Conservation (phyloP, 2,797 vertebrate genomes). For the Phalanger gymnotis region DNA sequence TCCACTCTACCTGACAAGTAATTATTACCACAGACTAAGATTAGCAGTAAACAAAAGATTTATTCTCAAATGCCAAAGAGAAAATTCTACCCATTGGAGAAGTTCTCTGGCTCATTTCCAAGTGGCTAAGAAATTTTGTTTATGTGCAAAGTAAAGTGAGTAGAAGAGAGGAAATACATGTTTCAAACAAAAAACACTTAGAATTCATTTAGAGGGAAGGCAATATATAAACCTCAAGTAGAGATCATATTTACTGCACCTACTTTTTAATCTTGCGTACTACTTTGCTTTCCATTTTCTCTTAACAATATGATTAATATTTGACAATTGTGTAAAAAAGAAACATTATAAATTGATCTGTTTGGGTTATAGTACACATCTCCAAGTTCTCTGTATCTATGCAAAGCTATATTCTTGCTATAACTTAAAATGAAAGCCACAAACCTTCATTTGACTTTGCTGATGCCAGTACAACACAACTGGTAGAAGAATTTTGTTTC, state of each 20-base stretch:
- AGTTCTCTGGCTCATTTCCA: not conserved
- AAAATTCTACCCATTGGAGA: not conserved
- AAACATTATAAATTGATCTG: not conserved
- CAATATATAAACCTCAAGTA: not conserved
- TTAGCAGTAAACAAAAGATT: not conserved
- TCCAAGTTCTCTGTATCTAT: not conserved
- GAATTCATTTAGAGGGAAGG: not conserved
- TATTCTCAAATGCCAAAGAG: not conserved
- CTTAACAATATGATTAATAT: not conserved
- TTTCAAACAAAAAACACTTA: not conserved
- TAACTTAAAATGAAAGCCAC: not conserved
- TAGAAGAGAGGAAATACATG: not conserved
- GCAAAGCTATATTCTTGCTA: not conserved
- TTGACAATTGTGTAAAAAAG: constrained; percentile 17
- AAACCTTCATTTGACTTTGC: not conserved
- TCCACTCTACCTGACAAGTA: not conserved
- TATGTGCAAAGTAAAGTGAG: not conserved
- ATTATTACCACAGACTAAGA: not conserved
- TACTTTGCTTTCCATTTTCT: not conserved
- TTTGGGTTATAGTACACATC: not conserved
- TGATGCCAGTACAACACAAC: not conserved
- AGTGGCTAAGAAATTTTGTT: not conserved
- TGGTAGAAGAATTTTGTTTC: not conserved
- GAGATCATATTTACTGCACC: not conserved
- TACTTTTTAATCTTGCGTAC: not conserved